A percentile compares a stretch with the other conserved stretches of the same genome.
Evolutionary conservation across 2,113 vertebrate species (phyloP).

Genomic region (Peromyscus polionotus): DNA sequence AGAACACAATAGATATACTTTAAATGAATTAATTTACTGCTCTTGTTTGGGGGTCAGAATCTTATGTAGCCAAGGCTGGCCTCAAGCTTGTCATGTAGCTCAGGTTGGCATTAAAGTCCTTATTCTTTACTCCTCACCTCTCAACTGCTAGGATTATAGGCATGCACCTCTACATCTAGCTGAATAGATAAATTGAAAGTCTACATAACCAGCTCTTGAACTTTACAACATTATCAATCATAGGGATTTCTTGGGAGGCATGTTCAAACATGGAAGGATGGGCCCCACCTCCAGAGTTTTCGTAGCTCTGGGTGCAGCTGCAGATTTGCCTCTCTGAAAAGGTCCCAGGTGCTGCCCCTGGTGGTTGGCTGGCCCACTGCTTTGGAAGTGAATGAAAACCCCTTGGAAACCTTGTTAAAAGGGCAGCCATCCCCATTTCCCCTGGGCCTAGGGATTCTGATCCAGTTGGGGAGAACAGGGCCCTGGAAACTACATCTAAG

Average conservation of each 20-base stretch:
- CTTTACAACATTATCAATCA: background rate
- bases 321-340: background rate
- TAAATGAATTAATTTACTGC: background rate
- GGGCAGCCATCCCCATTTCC: background rate
- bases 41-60: background rate
- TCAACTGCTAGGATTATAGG: background rate
- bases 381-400: background rate
- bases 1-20: background rate
- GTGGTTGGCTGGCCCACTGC: background rate
- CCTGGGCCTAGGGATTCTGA: background rate
- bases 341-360: background rate
- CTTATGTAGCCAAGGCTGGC: background rate
- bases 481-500: conserved; percentile 11
- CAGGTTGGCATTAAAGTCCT: background rate
- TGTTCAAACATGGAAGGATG: background rate
- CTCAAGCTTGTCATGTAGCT: background rate
- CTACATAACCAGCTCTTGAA: background rate
- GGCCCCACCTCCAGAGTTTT: background rate
- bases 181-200: background rate
- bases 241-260: background rate
- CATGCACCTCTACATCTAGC: background rate
- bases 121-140: background rate
- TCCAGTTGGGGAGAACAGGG: background rate
- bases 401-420: background rate
- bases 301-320: background rate